phyloP scores from a whole-genome alignment of 1,140 invertebrate genomes.

The Drosophila elegans region DNA sequence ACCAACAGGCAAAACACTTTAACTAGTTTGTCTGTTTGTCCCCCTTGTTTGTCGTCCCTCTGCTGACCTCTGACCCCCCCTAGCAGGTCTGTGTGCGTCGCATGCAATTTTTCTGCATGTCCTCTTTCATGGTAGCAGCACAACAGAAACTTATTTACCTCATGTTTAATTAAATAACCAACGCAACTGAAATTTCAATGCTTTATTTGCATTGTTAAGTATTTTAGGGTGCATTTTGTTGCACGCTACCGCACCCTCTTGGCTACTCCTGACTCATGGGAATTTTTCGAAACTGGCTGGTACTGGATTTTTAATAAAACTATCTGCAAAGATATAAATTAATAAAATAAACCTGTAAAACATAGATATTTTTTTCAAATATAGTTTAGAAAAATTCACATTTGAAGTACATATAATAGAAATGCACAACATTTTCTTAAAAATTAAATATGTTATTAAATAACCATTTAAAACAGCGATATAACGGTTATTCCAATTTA shows the following conservation, averaged over 20 bases:
- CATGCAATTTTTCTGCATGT: slow-evolving; percentile 77
- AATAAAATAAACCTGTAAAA: too few relatives aligned
- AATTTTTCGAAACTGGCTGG: not conserved
- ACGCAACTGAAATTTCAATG: slow-evolving; percentile 67
- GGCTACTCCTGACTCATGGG: not conserved
- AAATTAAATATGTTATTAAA: too few relatives aligned
- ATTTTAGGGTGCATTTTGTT: slow-evolving; percentile 36
- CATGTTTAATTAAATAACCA: slow-evolving; percentile 80
- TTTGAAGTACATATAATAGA: too few relatives aligned
- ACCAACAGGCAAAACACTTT: slow-evolving; percentile 51
- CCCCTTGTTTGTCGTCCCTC: slow-evolving; percentile 46
- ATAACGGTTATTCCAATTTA: too few relatives aligned
- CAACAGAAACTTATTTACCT: slow-evolving; percentile 65
- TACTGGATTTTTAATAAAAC: not conserved
- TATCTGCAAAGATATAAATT: too few relatives aligned
- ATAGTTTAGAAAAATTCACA: too few relatives aligned
- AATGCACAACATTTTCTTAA: too few relatives aligned
- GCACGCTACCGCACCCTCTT: not conserved
- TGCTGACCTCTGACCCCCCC: not conserved
- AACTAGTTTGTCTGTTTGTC: slow-evolving; percentile 75
- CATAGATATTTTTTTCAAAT: too few relatives aligned
- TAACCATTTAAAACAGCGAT: too few relatives aligned
- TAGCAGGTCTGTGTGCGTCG: slow-evolving; percentile 10
- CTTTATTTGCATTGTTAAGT: slow-evolving; percentile 72
- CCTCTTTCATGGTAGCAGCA: slow-evolving; percentile 54